Evolutionary conservation across 1,140 invertebrate genomes (phyloP).

Genomic region (Drosophila burlai): DNA sequence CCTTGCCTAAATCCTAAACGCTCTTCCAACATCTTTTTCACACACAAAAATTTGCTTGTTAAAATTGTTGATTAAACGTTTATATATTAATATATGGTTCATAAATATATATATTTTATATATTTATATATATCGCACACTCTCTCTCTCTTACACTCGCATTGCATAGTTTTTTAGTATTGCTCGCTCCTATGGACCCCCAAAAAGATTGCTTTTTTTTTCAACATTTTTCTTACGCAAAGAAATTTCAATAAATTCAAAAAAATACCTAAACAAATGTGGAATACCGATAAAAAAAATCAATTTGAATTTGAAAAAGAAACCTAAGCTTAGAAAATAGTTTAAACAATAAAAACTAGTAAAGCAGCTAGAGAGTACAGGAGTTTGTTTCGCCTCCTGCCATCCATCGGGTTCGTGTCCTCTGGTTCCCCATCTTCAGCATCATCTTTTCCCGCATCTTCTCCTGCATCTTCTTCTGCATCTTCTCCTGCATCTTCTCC

Average conservation of each 20-base stretch:
- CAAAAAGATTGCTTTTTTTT: slow-evolving; percentile 5
- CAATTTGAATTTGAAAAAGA: neutral
- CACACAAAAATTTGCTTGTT: slow-evolving; percentile 38
- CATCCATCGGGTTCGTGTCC: slow-evolving; percentile 5
- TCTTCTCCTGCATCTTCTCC: neutral
- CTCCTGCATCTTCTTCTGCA: neutral
- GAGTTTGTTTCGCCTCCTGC: slow-evolving; percentile 64
- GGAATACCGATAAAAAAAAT: slow-evolving; percentile 2
- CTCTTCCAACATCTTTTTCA: neutral
- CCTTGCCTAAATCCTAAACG: slow-evolving; percentile 1
- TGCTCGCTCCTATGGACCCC: slow-evolving; percentile 26
- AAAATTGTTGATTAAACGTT: slow-evolving; percentile 40
- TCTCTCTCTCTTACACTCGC: slow-evolving; percentile 20
- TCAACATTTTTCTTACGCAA: neutral
- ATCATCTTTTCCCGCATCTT: neutral
- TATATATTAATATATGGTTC: slow-evolving; percentile 15
- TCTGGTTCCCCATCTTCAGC: neutral
- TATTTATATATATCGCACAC: slow-evolving; percentile 45
- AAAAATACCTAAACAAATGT: slow-evolving; percentile 16
- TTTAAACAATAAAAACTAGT: slow-evolving; percentile 63
- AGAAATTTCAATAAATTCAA: slow-evolving; percentile 21
- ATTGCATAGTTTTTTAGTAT: slow-evolving; percentile 37
- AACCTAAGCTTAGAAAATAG: slow-evolving; percentile 34
- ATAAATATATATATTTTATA: slow-evolving; percentile 41
- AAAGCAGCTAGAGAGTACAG: slow-evolving; percentile 53